Base-by-base conservation (phyloP, 2,113 vertebrate species). In the Cochlearius cochlearius region DNA sequence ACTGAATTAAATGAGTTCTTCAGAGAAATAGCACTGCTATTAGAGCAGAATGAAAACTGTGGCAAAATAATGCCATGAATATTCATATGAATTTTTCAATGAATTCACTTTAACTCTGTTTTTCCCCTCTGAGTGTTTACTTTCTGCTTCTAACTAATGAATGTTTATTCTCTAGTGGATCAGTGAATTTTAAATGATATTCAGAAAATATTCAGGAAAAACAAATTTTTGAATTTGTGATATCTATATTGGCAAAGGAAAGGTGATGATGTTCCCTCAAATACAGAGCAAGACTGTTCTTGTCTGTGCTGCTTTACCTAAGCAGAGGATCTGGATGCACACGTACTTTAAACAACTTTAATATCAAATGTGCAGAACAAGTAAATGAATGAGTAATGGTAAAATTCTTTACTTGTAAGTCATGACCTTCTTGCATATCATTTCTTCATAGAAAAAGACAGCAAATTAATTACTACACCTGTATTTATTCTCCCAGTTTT, bases 1-100 rank as follows among this genome's bases (percentile, higher is more conserved):
- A 73, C 29, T 80, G 63, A 77, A 83, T 86, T 90, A 93, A 86
- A 83, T 96, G 62, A 80, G 38, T 81, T 77, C 82, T 95, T 94
- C 86, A 96, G 88, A 95, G 67, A 80, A 86, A 86, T 45, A 90
- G 19, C 36, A 47, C 32, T 55, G 64, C 25, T 59, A 39, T 75
- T 94, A 76, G 41, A 88, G 47, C 45, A 82, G 77, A 93, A 68
- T 39, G 45, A 95, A 92, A 92, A 73, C 38, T 73, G 55, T 81
- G 56, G 67, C 52, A 83, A 93, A 90, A 85, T 60, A 85, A 87
- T 52, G 14, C 5, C 29, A 94, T 90, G 88, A 96, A 96, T 96
- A 96, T 96, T 92, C 63, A 95, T 83, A 59, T 18, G 7, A 80
- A 18, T 83, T 92, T 94, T 92, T 49, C 60, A 77, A 39, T 80